Evolutionary conservation across 2,797 vertebrate species (phyloP).

Genomic region (Centropyge bicolor): DNA sequence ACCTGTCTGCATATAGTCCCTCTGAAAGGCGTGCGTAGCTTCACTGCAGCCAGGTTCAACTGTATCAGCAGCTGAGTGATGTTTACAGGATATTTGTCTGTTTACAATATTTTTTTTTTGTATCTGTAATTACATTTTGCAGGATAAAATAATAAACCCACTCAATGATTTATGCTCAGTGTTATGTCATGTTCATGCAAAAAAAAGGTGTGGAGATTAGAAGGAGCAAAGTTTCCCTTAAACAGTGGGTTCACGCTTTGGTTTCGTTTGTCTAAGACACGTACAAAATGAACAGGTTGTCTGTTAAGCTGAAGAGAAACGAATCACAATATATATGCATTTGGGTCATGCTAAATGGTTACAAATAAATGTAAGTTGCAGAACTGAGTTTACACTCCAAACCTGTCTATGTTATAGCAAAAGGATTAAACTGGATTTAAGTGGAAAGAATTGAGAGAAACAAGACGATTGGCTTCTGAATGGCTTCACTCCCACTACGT

Average conservation of each 20-base stretch:
- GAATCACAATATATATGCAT: background rate
- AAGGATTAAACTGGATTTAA: background rate
- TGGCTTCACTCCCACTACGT: slow-evolving; percentile 8
- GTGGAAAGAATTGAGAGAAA: background rate
- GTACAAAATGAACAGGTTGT: background rate
- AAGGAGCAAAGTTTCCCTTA: slow-evolving; percentile 3
- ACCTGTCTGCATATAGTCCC: background rate
- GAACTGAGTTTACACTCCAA: background rate
- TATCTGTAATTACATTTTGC: no score
- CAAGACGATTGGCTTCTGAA: slow-evolving; percentile 6
- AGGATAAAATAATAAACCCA: background rate
- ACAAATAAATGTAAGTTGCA: background rate
- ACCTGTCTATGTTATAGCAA: background rate
- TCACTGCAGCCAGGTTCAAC: background rate
- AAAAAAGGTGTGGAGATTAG: slow-evolving; percentile 29
- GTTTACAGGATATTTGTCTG: background rate
- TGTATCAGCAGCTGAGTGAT: no score
- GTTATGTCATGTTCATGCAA: background rate
- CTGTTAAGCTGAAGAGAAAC: background rate
- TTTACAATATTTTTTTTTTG: background rate
- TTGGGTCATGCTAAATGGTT: background rate
- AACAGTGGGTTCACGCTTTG: background rate
- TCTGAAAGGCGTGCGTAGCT: background rate
- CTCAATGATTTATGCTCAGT: slow-evolving; percentile 9
- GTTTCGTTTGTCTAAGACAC: background rate